phyloP scores from a whole-genome alignment of 2,797 vertebrate genomes.

The Leuciscus waleckii region DNA sequence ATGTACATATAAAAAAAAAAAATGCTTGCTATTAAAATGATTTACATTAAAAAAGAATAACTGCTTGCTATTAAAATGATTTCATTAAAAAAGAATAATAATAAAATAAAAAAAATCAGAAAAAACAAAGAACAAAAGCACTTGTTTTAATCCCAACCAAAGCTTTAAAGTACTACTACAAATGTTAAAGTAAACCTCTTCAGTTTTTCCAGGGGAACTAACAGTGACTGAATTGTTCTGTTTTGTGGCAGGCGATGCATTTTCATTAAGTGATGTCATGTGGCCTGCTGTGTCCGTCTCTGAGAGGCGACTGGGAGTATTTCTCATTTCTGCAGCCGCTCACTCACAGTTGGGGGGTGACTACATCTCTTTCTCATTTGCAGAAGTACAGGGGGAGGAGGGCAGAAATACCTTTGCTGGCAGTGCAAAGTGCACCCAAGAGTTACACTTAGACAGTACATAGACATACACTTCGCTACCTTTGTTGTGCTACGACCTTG shows the following conservation, averaged over 20 bases:
- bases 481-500: slow-evolving; percentile 65
- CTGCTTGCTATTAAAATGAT: not conserved
- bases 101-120: not conserved
- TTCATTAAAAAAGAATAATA: too few species aligned
- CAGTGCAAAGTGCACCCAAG: slow-evolving; percentile 69
- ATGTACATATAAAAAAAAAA: not conserved
- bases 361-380: slow-evolving; percentile 76
- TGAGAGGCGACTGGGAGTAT: slow-evolving; percentile 70
- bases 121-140: slow-evolving; percentile 59
- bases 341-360: slow-evolving; percentile 69
- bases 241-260: slow-evolving; percentile 78
- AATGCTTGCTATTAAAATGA: not conserved
- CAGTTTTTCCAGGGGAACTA: slow-evolving; percentile 68
- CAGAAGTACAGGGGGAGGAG: slow-evolving; percentile 66
- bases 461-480: slow-evolving; percentile 46
- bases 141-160: slow-evolving; percentile 63
- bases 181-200: slow-evolving; percentile 73
- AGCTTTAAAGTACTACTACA: slow-evolving; percentile 68
- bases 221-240: slow-evolving; percentile 70
- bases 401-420: slow-evolving; percentile 69
- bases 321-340: slow-evolving; percentile 73
- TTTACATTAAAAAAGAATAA: not conserved
- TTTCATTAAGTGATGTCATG: slow-evolving; percentile 80
- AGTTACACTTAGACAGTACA: slow-evolving; percentile 66
- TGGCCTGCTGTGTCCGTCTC: slow-evolving; percentile 74